phyloP scores from a whole-genome alignment of 2,113 vertebrate species.

The Phalacrocorax brasilianus region DNA sequence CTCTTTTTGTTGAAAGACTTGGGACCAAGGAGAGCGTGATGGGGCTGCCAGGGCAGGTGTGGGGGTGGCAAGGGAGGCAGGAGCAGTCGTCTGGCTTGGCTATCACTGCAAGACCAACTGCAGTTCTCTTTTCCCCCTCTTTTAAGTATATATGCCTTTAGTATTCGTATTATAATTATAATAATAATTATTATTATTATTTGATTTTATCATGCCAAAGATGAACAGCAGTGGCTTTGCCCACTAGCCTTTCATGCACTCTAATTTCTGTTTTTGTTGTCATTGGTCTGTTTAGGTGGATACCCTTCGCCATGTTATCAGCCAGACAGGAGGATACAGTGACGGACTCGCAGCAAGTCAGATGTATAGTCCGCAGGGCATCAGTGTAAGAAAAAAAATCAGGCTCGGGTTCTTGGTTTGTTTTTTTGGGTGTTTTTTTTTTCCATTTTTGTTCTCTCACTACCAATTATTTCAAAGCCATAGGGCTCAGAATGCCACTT shows the following conservation, averaged over 20 bases:
- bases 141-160: background rate
- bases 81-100: background rate
- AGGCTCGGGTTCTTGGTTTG: conserved; percentile 48
- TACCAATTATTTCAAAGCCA: conserved; percentile 93
- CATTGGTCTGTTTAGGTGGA: conserved; percentile 90
- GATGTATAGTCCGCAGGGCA: conserved; percentile 99
- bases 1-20: background rate
- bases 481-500: conserved; percentile 87
- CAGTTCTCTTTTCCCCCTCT: background rate
- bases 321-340: conserved; percentile 99
- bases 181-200: background rate
- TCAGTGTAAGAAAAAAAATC: conserved; percentile 91
- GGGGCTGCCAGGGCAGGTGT: background rate
- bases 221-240: conserved; percentile 3
- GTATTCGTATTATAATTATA: background rate
- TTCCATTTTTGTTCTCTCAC: conserved; percentile 60
- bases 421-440: background rate
- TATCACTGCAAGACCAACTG: background rate
- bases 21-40: background rate
- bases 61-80: background rate
- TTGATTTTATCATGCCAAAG: background rate
- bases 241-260: conserved; percentile 21
- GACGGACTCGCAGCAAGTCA: conserved; percentile 97
- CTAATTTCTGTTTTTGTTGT: conserved; percentile 75
- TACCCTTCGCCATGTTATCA: conserved; percentile 99